These are phyloP conservation scores for Druon quercuslanigerum DNA, from an alignment of 1,140 invertebrate species.

Conservation along the genomic window DNA sequence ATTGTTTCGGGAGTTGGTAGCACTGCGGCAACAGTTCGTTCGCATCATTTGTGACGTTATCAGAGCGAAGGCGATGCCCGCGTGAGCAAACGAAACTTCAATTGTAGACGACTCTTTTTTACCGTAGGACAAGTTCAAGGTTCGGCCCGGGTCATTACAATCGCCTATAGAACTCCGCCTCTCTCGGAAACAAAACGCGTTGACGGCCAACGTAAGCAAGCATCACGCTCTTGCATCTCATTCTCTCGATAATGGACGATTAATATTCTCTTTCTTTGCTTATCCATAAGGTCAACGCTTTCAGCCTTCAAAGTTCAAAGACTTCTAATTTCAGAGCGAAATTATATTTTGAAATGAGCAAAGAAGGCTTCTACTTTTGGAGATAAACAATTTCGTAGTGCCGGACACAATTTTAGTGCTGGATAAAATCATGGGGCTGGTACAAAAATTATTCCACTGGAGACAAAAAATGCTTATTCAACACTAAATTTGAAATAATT, in stretches of 20 bases:
- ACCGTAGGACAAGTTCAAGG: constrained; percentile 75
- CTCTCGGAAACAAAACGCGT: constrained; percentile 63
- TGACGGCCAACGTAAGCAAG: constrained; percentile 52
- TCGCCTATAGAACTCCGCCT: constrained; percentile 66
- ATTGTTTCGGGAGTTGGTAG: no score
- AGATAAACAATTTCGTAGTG: no score
- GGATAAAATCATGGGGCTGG: no score
- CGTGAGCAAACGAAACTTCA: no score
- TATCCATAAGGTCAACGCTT: constrained; percentile 34
- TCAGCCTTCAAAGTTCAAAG: constrained; percentile 29
- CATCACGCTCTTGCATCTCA: constrained; percentile 17
- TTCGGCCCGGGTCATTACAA: constrained; percentile 72
- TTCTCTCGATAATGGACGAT: constrained; percentile 7
- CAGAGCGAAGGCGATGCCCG: no score
- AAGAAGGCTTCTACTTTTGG: no score
- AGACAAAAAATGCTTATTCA: background rate
- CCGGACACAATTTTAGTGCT: no score
- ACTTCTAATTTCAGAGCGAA: background rate
- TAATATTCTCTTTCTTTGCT: constrained; percentile 9
- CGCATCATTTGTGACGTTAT: no score
- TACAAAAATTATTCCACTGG: no score
- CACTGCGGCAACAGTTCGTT: no score
- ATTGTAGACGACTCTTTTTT: no score
- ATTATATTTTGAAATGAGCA: no score
- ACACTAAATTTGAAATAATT: constrained; percentile 3